Percentiles rank a stretch among this genome's conserved stretches.
Conservation (phyloP, 2,888 invertebrate species). For the Eueremaeus valkanovi region DNA sequence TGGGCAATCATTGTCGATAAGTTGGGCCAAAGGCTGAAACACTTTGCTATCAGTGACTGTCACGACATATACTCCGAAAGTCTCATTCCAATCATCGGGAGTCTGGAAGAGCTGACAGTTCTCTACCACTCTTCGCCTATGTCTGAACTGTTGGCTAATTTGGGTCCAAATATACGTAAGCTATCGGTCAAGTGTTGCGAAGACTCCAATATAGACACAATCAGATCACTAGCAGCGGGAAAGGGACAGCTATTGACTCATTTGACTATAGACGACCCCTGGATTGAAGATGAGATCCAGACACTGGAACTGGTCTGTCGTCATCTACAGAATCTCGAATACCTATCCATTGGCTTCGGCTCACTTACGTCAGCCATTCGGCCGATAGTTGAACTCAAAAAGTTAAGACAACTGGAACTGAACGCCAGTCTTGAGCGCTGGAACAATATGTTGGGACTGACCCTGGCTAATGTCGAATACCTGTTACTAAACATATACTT, state of each 20-base stretch:
- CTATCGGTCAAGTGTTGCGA: neutral
- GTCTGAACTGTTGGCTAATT: neutral
- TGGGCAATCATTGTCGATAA: neutral
- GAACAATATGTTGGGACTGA: neutral
- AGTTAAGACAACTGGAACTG: neutral
- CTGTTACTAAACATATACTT: neutral
- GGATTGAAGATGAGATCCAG: neutral
- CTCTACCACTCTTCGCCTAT: neutral
- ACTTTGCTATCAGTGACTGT: neutral
- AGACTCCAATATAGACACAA: neutral
- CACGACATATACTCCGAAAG: neutral
- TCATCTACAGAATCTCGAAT: neutral
- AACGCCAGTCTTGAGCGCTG: neutral
- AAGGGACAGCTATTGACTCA: neutral
- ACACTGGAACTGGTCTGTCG: neutral
- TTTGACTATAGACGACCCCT: neutral
- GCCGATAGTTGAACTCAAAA: neutral
- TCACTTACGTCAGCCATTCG: neutral
- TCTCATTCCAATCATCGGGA: neutral
- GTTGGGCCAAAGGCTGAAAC: neutral
- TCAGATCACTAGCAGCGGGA: neutral
- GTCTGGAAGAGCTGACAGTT: neutral
- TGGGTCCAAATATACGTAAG: neutral
- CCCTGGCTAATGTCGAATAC: neutral
- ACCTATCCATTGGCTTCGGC: neutral